Evolutionary conservation across 1,140 invertebrate species (phyloP), one percentile per base, ranked within the genome.

Genomic region (Sitodiplosis mosellana): DNA sequence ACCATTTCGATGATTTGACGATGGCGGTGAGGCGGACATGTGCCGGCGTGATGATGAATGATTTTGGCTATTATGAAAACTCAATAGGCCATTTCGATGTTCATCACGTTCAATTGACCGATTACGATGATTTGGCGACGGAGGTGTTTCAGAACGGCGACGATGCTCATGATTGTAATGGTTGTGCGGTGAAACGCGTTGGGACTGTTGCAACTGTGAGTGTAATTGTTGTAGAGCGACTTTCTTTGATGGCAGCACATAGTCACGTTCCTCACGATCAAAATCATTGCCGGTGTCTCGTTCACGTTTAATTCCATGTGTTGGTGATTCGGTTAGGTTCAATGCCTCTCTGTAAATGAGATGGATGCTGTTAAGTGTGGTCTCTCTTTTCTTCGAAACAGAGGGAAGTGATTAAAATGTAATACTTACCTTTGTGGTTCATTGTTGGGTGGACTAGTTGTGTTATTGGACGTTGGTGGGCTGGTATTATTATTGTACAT

Each of bases 401-500:
- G 43, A 40, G 15, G 44, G 27, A 27, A 27, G 4, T 40, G 14
- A 14, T n/a, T 40, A n/a, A 40, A 33, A n/a, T 14, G n/a, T 33
- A 55, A 36, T 17, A 58, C 60, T 54, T 56, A 69, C 66, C 68
- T 71, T 60, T 71, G 73, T 36, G 72, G 71, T 57, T 73, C 72
- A 43, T 64, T 52, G 47, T 65, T 64, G 0, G 68, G 62, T 14
- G 49, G 53, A 41, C 53, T 49, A 22, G 48, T 51, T 14, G 49
- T 20, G 33, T 49, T 52, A 18, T 49, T 50, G 40, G 55, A 56
- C 18, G 57, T 54, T 47, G 59, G 60, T 22, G 60, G 65, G 49
- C 51, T 69, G 59, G 54, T 68, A 51, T 77, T 75, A 54, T 75
- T 80, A 61, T 80, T 81, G 64, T 85, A 87, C 55, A 87, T 69